phyloP scores from a whole-genome alignment of 2,888 invertebrate species.

The Hydriomena furcata region DNA sequence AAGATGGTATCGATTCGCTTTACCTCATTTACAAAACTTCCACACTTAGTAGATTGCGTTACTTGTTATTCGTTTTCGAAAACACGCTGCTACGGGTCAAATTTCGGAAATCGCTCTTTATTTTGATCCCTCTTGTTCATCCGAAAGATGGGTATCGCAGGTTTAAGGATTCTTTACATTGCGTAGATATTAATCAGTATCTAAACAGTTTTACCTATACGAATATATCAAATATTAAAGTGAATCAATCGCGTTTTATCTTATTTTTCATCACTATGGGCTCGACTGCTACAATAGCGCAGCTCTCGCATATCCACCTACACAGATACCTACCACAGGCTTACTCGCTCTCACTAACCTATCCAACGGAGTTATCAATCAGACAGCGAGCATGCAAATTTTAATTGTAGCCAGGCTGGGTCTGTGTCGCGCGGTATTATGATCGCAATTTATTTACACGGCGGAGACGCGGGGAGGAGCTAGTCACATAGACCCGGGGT shows the following conservation, averaged over 20 bases:
- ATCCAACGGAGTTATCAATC: slow-evolving; percentile 77
- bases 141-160: too few species aligned
- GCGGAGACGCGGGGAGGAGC: slow-evolving; percentile 40
- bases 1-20: too few species aligned
- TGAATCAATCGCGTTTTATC: background rate
- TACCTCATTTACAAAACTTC: too few species aligned
- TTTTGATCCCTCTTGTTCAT: too few species aligned
- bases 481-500: slow-evolving; percentile 54
- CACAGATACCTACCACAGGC: slow-evolving; percentile 52
- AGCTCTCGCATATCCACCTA: slow-evolving; percentile 34
- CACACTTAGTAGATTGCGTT: too few species aligned
- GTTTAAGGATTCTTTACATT: too few species aligned
- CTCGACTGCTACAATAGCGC: background rate
- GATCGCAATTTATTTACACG: slow-evolving; percentile 67
- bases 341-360: slow-evolving; percentile 54
- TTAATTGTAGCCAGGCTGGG: slow-evolving; percentile 68
- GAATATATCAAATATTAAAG: background rate
- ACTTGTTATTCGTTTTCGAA: too few species aligned
- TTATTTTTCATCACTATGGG: background rate
- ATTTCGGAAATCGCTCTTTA: too few species aligned
- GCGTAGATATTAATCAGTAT: too few species aligned
- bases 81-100: too few species aligned
- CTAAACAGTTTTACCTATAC: too few species aligned
- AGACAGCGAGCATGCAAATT: slow-evolving; percentile 76
- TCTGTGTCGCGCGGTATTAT: slow-evolving; percentile 67